A percentile compares a stretch with the other conserved stretches of the same genome.
Conservation (phyloP, 2,797 vertebrate genomes). For the Lagodon rhomboides region DNA sequence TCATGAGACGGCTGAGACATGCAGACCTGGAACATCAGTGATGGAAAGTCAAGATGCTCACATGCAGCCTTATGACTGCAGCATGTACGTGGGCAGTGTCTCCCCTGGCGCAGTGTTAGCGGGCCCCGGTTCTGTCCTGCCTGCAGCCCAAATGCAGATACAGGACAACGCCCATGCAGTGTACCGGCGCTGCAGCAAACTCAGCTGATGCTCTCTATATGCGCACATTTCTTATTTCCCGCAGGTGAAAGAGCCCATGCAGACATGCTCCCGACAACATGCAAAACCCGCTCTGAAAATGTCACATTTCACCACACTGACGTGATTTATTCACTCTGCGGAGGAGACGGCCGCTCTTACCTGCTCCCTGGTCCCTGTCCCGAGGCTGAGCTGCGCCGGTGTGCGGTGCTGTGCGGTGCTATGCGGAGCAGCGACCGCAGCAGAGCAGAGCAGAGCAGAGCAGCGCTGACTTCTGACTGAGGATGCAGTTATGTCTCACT, state of each 20-base stretch:
- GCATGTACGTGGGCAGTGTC: not conserved
- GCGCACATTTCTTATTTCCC: slow-evolving; percentile 22
- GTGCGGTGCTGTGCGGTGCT: too few species aligned
- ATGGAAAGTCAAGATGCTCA: not conserved
- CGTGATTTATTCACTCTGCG: not conserved
- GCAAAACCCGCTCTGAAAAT: not conserved
- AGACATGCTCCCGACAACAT: not conserved
- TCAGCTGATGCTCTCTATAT: not conserved
- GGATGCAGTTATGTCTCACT: slow-evolving; percentile 7
- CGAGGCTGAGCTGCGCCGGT: slow-evolving; percentile 23
- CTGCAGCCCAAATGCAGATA: slow-evolving; percentile 58
- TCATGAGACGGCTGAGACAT: slow-evolving; percentile 37
- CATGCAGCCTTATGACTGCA: not conserved
- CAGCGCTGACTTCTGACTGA: slow-evolving; percentile 15
- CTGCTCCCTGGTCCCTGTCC: slow-evolving; percentile 15
- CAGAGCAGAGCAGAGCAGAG: slow-evolving; percentile 20
- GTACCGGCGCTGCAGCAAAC: slow-evolving; percentile 69
- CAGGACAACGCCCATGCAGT: slow-evolving; percentile 77
- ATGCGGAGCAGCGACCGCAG: slow-evolving; percentile 41
- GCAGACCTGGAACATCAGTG: not conserved
- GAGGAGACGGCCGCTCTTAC: slow-evolving; percentile 41
- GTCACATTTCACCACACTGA: too few species aligned
- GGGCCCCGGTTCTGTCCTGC: slow-evolving; percentile 27
- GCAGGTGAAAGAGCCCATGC: slow-evolving; percentile 15
- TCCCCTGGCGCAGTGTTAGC: slow-evolving; percentile 4